phyloP scores from a whole-genome alignment of 2,113 vertebrate genomes.

The Pygathrix nemaeus region DNA sequence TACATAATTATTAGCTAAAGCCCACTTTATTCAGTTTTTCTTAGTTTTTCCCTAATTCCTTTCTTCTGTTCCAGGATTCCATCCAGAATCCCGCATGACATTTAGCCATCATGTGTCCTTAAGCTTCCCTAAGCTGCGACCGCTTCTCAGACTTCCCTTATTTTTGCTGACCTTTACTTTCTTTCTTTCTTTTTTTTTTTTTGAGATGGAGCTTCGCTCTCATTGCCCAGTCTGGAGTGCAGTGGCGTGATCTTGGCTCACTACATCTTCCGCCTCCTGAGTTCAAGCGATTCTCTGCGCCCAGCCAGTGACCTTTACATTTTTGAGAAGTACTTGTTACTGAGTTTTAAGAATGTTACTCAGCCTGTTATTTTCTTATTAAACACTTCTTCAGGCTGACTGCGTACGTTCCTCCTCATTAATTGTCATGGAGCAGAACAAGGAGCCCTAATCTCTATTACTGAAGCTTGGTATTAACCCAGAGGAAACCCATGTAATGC shows the following conservation, averaged over 20 bases:
- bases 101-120: background rate
- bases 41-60: background rate
- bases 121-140: too few relatives aligned
- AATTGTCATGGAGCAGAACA: background rate
- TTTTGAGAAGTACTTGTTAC: background rate
- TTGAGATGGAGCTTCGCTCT: fast-evolving
- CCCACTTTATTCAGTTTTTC: too few relatives aligned
- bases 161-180: background rate
- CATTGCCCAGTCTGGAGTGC: too few relatives aligned
- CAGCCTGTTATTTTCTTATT: background rate
- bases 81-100: background rate
- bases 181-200: too few relatives aligned
- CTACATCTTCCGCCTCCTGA: too few relatives aligned
- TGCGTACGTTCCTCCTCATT: background rate
- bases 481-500: background rate
- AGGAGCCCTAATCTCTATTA: background rate
- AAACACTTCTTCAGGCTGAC: background rate
- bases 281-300: too few relatives aligned
- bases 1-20: too few relatives aligned
- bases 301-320: background rate
- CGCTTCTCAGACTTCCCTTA: background rate
- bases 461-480: background rate
- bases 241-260: too few relatives aligned
- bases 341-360: background rate
- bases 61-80: background rate